phyloP scores from a whole-genome alignment of 2,888 invertebrate species.

The Drosophila rubida region DNA sequence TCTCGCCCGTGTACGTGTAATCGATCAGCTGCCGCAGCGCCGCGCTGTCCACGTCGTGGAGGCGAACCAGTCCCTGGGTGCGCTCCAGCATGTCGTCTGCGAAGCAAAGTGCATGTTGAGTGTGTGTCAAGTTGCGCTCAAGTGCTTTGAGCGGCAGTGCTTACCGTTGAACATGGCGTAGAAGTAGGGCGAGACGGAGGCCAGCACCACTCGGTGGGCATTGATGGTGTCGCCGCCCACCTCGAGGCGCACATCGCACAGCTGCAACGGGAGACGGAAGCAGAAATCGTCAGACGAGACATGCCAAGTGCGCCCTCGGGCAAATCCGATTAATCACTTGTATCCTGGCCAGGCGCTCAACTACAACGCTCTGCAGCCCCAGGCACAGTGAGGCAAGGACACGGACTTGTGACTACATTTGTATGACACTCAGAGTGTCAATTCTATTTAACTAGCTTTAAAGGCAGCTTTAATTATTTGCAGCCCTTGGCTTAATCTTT shows the following conservation, averaged over 20 bases:
- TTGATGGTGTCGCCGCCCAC: slow-evolving; percentile 88
- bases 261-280: slow-evolving; percentile 64
- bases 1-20: slow-evolving; percentile 91
- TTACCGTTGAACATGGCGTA: slow-evolving; percentile 87
- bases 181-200: slow-evolving; percentile 91
- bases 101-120: not conserved
- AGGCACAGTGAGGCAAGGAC: slow-evolving; percentile 37
- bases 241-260: slow-evolving; percentile 87
- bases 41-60: slow-evolving; percentile 86
- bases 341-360: slow-evolving; percentile 50
- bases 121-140: not conserved
- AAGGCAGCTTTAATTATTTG: too few species aligned
- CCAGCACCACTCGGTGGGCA: slow-evolving; percentile 90
- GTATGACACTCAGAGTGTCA: too few species aligned
- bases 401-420: too few species aligned
- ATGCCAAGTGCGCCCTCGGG: slow-evolving; percentile 50
- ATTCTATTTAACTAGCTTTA: too few species aligned
- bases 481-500: too few species aligned
- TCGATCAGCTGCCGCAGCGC: slow-evolving; percentile 89
- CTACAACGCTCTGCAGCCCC: slow-evolving; percentile 26
- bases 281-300: slow-evolving; percentile 25
- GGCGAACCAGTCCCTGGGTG: slow-evolving; percentile 83
- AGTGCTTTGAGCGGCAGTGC: slow-evolving; percentile 29
- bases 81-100: slow-evolving; percentile 85
- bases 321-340: slow-evolving; percentile 63